Base-by-base conservation (phyloP, 23 tunicate species). In the Styela clava region DNA sequence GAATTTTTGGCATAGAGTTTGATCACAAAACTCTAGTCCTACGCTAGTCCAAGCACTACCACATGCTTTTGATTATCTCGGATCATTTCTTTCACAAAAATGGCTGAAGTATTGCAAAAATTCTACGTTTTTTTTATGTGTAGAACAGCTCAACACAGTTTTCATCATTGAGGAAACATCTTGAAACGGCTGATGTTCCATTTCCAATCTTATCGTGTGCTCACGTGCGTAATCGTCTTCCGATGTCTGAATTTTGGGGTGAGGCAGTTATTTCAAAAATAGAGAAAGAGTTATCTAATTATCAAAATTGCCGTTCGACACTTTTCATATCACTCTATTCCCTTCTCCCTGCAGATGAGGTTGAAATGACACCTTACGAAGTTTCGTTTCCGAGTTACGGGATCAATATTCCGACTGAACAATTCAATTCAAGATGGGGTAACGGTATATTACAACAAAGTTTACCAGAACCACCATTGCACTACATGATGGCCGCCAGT, bases 291-390 rank as follows among this genome's bases (percentile, higher is more conserved):
- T n/a, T n/a, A n/a, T n/a, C n/a, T n/a, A n/a, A n/a, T n/a, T n/a
- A n/a, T n/a, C n/a, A n/a, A n/a, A n/a, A n/a, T n/a, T n/a, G n/a
- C n/a, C n/a, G n/a, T n/a, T n/a, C 56, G 12, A 44, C 56, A 44
- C 56, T 44, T 44, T 44, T 72, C 51, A 31, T 9, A 31, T 23
- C n/a, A n/a, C n/a, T n/a, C n/a, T n/a, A n/a, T n/a, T n/a, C n/a
- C n/a, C n/a, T n/a, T n/a, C n/a, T n/a, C n/a, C 23, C 2, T 61
- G 16, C 24, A 85, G 88, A 31, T 12, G 65, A 65, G 5, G 67
- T 85, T 25, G 88, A 85, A 67, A 85, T 78, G 37, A 65, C 83
- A 3, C 82, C 88, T 2, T 64, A 77, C 68, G 88, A 77, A 65
- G 71, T 85, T 24, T 67, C 77, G 29, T 25, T 85, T 64, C 88